These are phyloP conservation scores for Geotrupes spiniger DNA, from an alignment of 2,888 invertebrate species.

Conservation along the genomic window DNA sequence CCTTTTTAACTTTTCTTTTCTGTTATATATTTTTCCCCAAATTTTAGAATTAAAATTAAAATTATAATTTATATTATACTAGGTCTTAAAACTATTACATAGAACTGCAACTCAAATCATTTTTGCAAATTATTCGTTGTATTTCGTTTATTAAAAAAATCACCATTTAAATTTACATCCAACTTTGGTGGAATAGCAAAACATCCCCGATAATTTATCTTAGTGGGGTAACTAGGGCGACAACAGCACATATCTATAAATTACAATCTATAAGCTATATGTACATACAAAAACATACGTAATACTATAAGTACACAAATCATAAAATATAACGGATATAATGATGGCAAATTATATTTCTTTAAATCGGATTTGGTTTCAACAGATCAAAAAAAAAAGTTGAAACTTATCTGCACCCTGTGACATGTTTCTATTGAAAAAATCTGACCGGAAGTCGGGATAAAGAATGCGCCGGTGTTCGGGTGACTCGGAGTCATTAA, in stretches of 20 bases:
- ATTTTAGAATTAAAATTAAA: too few species aligned
- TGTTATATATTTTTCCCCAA: conserved; percentile 1
- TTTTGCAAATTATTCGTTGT: too few species aligned
- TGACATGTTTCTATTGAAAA: neutral
- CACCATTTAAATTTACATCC: neutral
- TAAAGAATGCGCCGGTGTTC: neutral
- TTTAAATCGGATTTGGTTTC: conserved; percentile 1
- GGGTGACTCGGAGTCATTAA: conserved; percentile 1
- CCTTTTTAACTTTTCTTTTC: neutral
- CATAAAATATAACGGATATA: conserved; percentile 6
- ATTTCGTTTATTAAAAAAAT: too few species aligned
- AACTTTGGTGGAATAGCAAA: conserved; percentile 23
- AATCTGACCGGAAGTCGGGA: conserved; percentile 1
- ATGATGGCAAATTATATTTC: conserved; percentile 5
- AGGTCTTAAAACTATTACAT: too few species aligned
- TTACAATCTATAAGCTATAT: conserved; percentile 8
- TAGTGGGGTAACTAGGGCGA: conserved; percentile 25
- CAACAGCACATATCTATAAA: conserved; percentile 10
- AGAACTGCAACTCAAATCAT: too few species aligned
- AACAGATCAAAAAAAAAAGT: conserved; percentile 5
- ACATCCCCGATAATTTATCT: conserved; percentile 21
- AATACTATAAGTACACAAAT: conserved; percentile 9
- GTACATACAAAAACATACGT: conserved; percentile 9
- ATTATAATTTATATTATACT: too few species aligned
- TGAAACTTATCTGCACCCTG: neutral